A percentile compares a stretch with the other conserved stretches of the same genome.
Conservation (phyloP, 2,888 invertebrate genomes). For the Brassicogethes aeneus region DNA sequence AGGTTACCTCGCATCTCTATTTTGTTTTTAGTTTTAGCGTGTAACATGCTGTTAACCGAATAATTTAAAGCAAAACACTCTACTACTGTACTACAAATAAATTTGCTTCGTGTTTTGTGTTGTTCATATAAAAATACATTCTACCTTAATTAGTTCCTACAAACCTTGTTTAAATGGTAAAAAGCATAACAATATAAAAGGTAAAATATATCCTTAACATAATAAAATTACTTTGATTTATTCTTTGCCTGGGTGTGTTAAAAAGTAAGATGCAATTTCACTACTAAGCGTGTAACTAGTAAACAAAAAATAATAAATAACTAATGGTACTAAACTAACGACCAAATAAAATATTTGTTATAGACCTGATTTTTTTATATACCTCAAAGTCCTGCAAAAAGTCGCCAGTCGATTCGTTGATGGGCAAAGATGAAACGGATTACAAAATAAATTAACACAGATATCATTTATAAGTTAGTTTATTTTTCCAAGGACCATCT, state of each 20-base stretch:
- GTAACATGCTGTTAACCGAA: neutral
- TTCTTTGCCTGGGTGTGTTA: neutral
- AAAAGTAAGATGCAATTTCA: neutral
- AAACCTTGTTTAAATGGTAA: no score
- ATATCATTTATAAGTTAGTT: constrained; percentile 47
- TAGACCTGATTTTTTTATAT: constrained; percentile 42
- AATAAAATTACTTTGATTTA: no score
- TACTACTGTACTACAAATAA: neutral
- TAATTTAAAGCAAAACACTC: neutral
- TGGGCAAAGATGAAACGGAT: constrained; percentile 43
- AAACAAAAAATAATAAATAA: constrained; percentile 25
- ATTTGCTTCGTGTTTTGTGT: neutral
- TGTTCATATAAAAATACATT: no score
- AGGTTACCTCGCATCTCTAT: no score
- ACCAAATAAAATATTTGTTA: constrained; percentile 27
- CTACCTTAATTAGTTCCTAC: no score
- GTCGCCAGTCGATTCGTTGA: constrained; percentile 60
- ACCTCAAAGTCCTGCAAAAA: constrained; percentile 76
- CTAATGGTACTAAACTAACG: constrained; percentile 32
- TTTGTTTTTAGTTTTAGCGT: neutral
- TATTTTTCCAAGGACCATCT: constrained; percentile 71
- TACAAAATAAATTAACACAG: constrained; percentile 47
- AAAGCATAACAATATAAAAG: no score
- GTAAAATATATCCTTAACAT: no score
- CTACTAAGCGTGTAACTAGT: constrained; percentile 8